Evolutionary conservation across 1,140 invertebrate genomes (phyloP).

Genomic region (Holotrichia oblita): DNA sequence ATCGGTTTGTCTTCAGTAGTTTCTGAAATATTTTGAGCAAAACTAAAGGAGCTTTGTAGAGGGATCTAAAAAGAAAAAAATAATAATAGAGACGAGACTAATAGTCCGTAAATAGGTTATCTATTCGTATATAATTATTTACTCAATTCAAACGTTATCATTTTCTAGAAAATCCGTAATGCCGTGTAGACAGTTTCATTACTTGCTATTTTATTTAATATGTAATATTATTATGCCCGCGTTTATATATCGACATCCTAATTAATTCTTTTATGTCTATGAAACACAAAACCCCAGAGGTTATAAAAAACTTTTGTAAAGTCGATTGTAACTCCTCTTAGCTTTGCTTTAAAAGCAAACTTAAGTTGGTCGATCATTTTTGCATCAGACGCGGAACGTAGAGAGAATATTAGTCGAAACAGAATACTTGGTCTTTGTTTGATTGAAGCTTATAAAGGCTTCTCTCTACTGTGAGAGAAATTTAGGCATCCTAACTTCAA

Average conservation of each 20-base stretch:
- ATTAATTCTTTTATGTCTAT: not conserved
- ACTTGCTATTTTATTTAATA: too few species aligned
- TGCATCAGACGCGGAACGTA: not conserved
- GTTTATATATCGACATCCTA: not conserved
- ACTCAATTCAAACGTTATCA: not conserved
- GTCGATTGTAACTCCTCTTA: not conserved
- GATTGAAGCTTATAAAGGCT: constrained; percentile 20
- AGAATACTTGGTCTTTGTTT: constrained; percentile 27
- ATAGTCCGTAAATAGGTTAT: too few species aligned
- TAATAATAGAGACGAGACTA: too few species aligned
- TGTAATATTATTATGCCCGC: not conserved
- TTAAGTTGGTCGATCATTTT: constrained; percentile 18
- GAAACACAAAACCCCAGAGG: not conserved
- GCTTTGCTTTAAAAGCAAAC: not conserved
- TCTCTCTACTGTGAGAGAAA: constrained; percentile 7
- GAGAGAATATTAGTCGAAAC: constrained; percentile 33
- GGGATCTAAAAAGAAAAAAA: too few species aligned
- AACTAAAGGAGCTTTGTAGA: too few species aligned
- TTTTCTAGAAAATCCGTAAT: not conserved
- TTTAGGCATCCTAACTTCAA: constrained; percentile 33
- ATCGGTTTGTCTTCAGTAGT: too few species aligned
- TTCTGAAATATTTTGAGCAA: too few species aligned
- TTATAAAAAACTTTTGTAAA: not conserved
- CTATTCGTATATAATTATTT: too few species aligned
- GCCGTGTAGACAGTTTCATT: not conserved